These are phyloP conservation scores for Martes martes DNA, from an alignment of 2,113 vertebrate genomes.

Conservation along the genomic window DNA sequence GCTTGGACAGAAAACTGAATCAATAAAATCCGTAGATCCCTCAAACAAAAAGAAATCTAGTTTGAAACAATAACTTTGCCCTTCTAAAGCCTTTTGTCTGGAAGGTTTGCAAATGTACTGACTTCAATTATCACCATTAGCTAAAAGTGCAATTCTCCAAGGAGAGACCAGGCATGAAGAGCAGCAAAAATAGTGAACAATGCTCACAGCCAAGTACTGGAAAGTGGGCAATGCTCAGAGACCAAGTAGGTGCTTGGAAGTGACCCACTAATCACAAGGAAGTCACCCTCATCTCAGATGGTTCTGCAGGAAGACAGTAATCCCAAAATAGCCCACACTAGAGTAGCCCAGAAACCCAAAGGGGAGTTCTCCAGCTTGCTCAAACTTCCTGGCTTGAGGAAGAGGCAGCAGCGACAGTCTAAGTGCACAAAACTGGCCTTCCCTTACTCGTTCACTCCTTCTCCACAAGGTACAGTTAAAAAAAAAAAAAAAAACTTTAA, in stretches of 20 bases:
- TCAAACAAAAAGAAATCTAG: constrained; percentile 3
- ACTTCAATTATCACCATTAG: not conserved
- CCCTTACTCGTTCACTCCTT: not conserved
- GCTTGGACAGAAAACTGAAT: not conserved
- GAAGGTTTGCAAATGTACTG: not conserved
- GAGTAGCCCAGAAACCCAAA: not conserved
- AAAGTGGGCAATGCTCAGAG: not conserved
- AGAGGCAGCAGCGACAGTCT: not conserved
- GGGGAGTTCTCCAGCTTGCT: not conserved
- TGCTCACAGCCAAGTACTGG: not conserved
- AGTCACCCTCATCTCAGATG: not conserved
- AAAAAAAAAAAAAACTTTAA: not conserved
- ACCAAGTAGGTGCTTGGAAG: not conserved
- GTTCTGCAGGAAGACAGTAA: not conserved
- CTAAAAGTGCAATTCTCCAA: not conserved
- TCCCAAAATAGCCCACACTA: not conserved
- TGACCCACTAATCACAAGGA: not conserved
- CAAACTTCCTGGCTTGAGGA: not conserved
- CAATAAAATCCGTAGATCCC: constrained; percentile 38
- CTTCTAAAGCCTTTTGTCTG: not conserved
- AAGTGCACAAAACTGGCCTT: not conserved
- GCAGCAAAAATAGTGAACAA: not conserved
- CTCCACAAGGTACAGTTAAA: not conserved
- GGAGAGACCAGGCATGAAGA: not conserved
- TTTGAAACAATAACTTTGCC: not conserved